Base-by-base conservation (phyloP, 2,797 vertebrate species). In the Cyprinella venusta region DNA sequence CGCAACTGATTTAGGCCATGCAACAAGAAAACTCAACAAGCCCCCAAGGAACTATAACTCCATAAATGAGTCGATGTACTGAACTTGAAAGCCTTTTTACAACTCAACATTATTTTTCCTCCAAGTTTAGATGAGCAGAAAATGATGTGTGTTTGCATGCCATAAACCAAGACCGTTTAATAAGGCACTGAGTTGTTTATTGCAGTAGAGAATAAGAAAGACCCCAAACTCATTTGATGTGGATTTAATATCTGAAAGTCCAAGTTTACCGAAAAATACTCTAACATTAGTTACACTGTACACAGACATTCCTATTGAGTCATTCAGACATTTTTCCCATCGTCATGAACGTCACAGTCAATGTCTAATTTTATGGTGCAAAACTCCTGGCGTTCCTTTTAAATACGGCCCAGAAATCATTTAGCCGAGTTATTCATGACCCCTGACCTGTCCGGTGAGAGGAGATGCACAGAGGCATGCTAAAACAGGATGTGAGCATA, bases 401-500 rank as follows among this genome's bases (percentile, higher is more conserved):
- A 82, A 82, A 82, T 16, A 76, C 26, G 24, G 48, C 59, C 68
- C 68, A 87, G 24, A 74, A 78, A 78, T 75, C 26, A 74, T 81
- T 85, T 78, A 80, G 70, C 64, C 12, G 45, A 56, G 30, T 63
- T 61, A 70, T 64, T 40, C 36, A 36, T 81, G 80, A 82, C 54
- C 83, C 56, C 12, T 79, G 59, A 70, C 61, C 48, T 82, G 76
- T 76, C 78, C 65, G 33, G 54, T 75, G 81, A 78, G 56, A 81
- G 65, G 45, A 82, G 76, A 61, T 77, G 65, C 70, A 81, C 64
- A 71, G 81, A 85, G 65, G 85, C 68, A 21, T 84, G 84, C 50
- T 82, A 26, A 38, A 80, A 81, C 79, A 89, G 88, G 88, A 87
- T 80, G 79, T 84, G 30, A 76, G 40, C 30, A 65, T 70, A 82